Conservation (phyloP, 2,113 vertebrate genomes). For the Dryoscopus gambensis region DNA sequence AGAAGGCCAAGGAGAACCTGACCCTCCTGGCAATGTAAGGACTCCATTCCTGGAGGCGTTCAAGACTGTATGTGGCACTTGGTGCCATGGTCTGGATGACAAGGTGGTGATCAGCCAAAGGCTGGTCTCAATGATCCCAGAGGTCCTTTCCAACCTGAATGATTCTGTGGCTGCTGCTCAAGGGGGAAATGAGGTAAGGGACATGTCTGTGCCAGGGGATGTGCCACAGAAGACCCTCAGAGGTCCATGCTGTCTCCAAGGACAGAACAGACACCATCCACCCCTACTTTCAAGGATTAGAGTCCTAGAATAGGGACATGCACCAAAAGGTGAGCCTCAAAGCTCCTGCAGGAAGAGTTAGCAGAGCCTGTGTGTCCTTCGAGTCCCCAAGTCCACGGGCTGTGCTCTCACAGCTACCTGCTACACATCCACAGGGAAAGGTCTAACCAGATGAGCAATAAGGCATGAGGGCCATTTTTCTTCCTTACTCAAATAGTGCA, state of each 20-base stretch:
- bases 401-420: background rate
- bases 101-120: background rate
- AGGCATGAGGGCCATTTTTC: background rate
- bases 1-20: background rate
- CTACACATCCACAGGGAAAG: background rate
- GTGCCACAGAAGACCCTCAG: background rate
- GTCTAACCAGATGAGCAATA: background rate
- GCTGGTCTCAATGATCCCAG: background rate
- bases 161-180: background rate
- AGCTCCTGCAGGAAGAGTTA: background rate
- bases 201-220: background rate
- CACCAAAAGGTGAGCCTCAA: background rate
- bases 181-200: background rate
- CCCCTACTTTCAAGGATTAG: background rate
- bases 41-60: background rate
- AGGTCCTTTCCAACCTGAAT: background rate
- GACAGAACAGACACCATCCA: background rate
- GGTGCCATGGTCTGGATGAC: background rate
- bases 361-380: background rate
- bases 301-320: background rate
- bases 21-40: background rate
- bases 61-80: no score
- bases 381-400: rapidly evolving
- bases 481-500: background rate
- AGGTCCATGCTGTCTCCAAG: background rate